Evolutionary conservation across 1,140 invertebrate species (phyloP).

Genomic region (Aricia agestis): DNA sequence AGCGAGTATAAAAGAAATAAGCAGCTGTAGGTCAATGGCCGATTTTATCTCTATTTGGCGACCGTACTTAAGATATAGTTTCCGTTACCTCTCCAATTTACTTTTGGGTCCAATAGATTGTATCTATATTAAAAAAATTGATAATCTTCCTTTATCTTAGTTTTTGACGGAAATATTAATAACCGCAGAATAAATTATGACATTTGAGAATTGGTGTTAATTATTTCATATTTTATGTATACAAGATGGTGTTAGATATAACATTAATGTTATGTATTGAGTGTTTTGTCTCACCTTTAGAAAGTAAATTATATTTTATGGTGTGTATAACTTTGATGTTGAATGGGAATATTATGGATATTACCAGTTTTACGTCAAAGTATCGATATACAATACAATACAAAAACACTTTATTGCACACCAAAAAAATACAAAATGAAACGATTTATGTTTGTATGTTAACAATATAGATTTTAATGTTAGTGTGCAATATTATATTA

Average conservation of each 20-base stretch:
- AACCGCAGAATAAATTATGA: neutral
- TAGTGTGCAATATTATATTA: neutral
- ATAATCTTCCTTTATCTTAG: neutral
- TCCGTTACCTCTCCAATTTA: no score
- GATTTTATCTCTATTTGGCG: no score
- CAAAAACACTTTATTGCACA: no score
- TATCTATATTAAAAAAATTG: neutral
- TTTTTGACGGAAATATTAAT: neutral
- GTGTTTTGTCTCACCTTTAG: conserved; percentile 5
- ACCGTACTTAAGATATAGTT: no score
- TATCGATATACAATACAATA: neutral
- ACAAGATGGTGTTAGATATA: conserved; percentile 2
- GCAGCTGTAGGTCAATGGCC: no score
- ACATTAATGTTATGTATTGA: conserved; percentile 5
- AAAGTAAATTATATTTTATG: conserved; percentile 1
- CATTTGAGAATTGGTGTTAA: neutral
- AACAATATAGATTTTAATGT: no score
- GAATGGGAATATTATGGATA: conserved; percentile 4
- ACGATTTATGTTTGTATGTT: neutral
- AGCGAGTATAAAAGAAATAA: no score
- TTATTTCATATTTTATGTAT: neutral
- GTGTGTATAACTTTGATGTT: neutral
- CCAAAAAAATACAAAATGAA: no score
- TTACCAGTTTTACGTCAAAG: neutral
- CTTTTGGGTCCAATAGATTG: neutral